Base-by-base conservation (phyloP, 2,113 vertebrate species). In the Cercocebus atys region DNA sequence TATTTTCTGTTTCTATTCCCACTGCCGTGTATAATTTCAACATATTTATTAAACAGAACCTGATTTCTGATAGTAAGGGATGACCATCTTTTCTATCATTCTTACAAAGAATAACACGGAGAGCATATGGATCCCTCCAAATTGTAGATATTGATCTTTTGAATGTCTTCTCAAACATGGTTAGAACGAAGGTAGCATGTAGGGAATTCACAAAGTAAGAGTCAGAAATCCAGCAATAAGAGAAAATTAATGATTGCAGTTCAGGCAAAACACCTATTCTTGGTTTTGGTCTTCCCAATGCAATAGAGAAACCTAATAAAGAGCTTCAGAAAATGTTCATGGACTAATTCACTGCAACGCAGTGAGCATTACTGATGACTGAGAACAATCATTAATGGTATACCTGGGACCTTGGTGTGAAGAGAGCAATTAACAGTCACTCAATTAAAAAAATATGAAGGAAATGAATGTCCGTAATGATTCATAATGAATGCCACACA, bases 381-480 rank as follows among this genome's bases (percentile, higher is more conserved):
- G 30, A 92, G 18, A 93, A 45, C 57, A 82, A 90, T 40, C n/a
- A 72, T 27, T n/a, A 84, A 9, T 57, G 23, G 82, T 96, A 83
- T 76, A 84, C 64, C 90, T 90, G 82, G 75, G 59, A 78, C 50
- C 92, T 90, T 0, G 27, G 83, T 76, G 83, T 93, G 94, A 97
- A 70, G 92, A 97, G 70, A 96, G 61, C 79, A 81, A 96, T 97
- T 95, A 95, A 11, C 61, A 90, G 50, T 40, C 25, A 93, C n/a
- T 82, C 85, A 94, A 86, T 96, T 92, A 64, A 94, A 87, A 96
- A 97, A 93, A 59, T 40, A 6, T 50, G 79, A 95, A 93, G 83
- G 87, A 94, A 97, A 92, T 89, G 35, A 96, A 97, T 84, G 68
- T 92, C 94, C 43, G n/a, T 93, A 95, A 97, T 95, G 57, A 95